Base-by-base conservation (phyloP, 2,888 invertebrate species). In the Harpalus rufipes region DNA sequence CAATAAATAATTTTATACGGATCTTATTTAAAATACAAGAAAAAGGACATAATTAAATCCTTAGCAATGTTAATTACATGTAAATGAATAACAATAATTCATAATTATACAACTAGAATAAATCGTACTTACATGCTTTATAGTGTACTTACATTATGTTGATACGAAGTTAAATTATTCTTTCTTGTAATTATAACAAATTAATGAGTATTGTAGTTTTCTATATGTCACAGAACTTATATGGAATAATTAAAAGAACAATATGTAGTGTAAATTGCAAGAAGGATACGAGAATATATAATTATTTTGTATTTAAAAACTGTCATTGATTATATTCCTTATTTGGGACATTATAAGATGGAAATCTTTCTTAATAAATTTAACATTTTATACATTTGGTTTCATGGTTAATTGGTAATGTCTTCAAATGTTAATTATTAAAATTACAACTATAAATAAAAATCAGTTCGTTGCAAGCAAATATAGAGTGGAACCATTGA, bases 71-170 rank as follows among this genome's bases (percentile, higher is more conserved):
- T 74, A 74, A 74, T 74, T 74, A 12, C 72, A 5, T 14, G 44
- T 74, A 74, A 74, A 74, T 41, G 4, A 14, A 32, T 74, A 18
- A n/a, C 41, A 44, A 44, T 74, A 74, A 74, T 74, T 74, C 44
- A 74, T 74, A 74, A 74, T 74, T 74, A 74, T 74, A 74, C 72
- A 74, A 74, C 41, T 51, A 21, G 18, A 74, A 44, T 44, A 44
- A 74, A 74, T 74, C 44, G 18, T 8, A 74, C 18, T 12, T 8
- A 74, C 44, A 74, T 18, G 16, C 10, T 18, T 68, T 65, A 25
- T 25, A 3, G 1, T 21, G 21, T 21, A 21, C 21, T 39, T 68
- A 39, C 68, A 68, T 59, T 59, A 14, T 59, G 59, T 59, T 59
- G 18, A 10, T 51, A 51, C 10, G 44, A 12, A 51, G 12, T 12